Evolutionary conservation across 2,113 vertebrate species (phyloP).

Genomic region (Lucifuga dentata): DNA sequence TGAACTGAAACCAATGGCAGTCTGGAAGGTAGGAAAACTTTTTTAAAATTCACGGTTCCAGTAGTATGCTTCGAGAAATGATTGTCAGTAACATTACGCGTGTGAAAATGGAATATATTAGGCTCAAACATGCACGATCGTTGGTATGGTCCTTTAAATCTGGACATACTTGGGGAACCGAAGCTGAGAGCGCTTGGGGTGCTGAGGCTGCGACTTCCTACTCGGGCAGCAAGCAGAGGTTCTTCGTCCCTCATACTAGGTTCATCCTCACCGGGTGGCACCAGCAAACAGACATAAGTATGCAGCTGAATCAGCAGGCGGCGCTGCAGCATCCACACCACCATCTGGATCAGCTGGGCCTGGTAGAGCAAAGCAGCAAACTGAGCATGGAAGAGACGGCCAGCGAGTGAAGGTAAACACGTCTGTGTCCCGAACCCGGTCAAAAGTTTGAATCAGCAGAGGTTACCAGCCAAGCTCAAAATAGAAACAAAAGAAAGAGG

Average conservation of each 20-base stretch:
- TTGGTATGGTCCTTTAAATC: too few species aligned
- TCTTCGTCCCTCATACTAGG: conserved; percentile 85
- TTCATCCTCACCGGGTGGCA: conserved; percentile 90
- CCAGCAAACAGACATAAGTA: conserved; percentile 95
- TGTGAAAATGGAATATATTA: too few species aligned
- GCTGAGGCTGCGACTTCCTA: conserved; percentile 91
- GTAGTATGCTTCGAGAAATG: too few species aligned
- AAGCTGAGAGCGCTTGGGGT: conserved; percentile 96
- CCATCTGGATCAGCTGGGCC: conserved; percentile 98
- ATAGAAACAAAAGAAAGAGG: conserved; percentile 34
- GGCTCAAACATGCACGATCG: too few species aligned
- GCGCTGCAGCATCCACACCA: conserved; percentile 97
- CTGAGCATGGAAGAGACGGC: conserved; percentile 7
- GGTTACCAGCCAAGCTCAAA: conserved; percentile 19
- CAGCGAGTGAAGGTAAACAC: neutral
- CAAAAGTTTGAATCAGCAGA: conserved; percentile 12
- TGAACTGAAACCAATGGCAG: too few species aligned
- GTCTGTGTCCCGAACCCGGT: conserved; percentile 1
- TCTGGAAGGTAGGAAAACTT: too few species aligned
- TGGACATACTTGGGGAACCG: conserved; percentile 94
- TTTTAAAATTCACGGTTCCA: too few species aligned
- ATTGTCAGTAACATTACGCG: too few species aligned
- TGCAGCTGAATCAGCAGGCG: conserved; percentile 95
- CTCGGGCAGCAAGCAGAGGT: conserved; percentile 81
- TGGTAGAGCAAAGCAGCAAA: conserved; percentile 65